Percentiles rank a stretch among this genome's conserved stretches.
Evolutionary conservation across 2,113 vertebrate genomes (phyloP).

Genomic region (Chinchilla lanigera): DNA sequence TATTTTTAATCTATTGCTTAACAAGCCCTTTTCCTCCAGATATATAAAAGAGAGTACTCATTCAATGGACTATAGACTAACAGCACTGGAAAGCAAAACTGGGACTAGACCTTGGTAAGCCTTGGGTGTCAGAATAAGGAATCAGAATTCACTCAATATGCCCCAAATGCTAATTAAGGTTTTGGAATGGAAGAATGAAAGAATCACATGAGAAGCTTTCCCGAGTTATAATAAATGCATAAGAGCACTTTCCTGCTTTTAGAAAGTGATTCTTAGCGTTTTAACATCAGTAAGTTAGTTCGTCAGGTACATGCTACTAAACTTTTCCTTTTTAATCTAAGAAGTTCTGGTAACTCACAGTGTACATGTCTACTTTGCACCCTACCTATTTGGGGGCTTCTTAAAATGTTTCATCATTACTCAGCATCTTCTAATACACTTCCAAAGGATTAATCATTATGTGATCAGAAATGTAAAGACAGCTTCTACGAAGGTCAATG

Average conservation of each 20-base stretch:
- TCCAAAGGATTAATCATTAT: background rate
- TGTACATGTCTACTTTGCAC: background rate
- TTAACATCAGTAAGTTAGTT: background rate
- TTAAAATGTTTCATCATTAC: background rate
- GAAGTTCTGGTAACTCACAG: background rate
- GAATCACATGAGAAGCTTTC: background rate
- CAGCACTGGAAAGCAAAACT: background rate
- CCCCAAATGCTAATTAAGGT: background rate
- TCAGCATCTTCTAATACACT: background rate
- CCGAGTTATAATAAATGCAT: background rate
- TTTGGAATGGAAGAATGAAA: background rate
- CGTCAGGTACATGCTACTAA: background rate
- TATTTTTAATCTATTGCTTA: background rate
- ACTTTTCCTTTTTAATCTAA: background rate
- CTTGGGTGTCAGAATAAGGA: background rate
- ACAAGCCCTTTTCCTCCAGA: background rate
- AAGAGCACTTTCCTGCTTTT: background rate
- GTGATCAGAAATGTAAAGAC: conserved; percentile 7
- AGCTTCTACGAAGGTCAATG: background rate
- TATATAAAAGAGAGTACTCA: background rate
- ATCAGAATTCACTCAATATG: background rate
- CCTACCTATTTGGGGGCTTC: background rate
- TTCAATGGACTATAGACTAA: background rate
- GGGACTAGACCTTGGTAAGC: background rate
- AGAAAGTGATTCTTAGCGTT: background rate